Base-by-base conservation (phyloP, 2,797 vertebrate species). In the Platyrinchus mystaceus region DNA sequence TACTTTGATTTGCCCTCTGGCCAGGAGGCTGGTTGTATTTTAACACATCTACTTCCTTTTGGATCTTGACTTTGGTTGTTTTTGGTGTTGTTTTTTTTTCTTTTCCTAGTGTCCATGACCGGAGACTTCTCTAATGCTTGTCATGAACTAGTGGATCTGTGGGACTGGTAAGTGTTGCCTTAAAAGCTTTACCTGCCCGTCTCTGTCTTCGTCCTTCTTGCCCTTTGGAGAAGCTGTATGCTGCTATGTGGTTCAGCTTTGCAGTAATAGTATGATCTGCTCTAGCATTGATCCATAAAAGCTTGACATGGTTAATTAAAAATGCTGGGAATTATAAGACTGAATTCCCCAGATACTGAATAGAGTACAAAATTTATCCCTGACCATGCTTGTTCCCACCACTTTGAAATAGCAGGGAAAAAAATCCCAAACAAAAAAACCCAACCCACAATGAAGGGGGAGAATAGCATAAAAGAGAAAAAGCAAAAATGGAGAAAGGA, bases 281-380 rank as follows among this genome's bases (percentile, higher is more conserved):
- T 85, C 49, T 75, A 78, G 37, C 90, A 92, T 41, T 92, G 92
- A 95, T 91, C 94, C 24, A 6, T 62, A 93, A 67, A 60, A 88
- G 77, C 74, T 62, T 76, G 56, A 88, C 76, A 85, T 39, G 68
- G 63, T 59, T 95, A 91, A 93, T 89, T 87, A 89, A 90, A 89
- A 91, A 90, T 91, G 63, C 76, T 86, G 64, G 41, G 46, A 90
- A 81, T 83, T 58, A 66, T 55, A 93, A 75, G 71, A 62, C 56
- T 85, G 60, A 95, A 96, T 55, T 81, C 89, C 44, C 67, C 22
- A 37, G 80, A 46, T 37, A 68, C 28, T 37, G 32, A 90, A 91
- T 82, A 73, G 50, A 76, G 27, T 58, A 70, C 26, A 53, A 52
- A 53, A 67, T 60, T 30, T 68, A 67, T 70, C 67, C 41, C 52